A percentile compares a stretch with the other conserved stretches of the same genome.
These are phyloP conservation scores for Coenobita brevimanus DNA, from an alignment of 1,140 invertebrate genomes.

Conservation along the genomic window DNA sequence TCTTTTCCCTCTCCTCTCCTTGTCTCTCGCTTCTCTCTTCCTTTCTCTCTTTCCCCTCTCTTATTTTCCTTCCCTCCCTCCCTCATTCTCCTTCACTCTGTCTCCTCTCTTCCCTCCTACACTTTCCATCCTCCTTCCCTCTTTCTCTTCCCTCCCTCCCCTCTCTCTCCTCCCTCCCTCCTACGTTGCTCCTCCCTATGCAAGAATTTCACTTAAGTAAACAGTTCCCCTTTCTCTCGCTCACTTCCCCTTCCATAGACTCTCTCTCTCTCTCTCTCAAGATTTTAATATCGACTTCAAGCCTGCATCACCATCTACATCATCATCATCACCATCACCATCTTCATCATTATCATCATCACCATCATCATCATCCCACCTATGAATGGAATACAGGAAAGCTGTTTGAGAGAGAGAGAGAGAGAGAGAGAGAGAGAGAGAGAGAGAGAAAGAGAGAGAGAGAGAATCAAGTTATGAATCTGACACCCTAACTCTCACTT, in stretches of 20 bases:
- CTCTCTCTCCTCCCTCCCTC: neutral
- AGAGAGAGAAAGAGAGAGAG: conserved; percentile 23
- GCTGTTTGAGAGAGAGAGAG: no score
- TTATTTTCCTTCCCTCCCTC: neutral
- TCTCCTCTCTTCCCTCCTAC: conserved; percentile 9
- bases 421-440: conserved; percentile 2
- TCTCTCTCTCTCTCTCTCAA: conserved; percentile 30
- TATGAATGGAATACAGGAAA: no score
- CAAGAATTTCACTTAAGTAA: neutral
- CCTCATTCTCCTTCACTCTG: neutral
- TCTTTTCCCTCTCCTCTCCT: neutral
- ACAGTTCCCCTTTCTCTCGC: neutral
- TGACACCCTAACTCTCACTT: neutral
- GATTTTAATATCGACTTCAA: neutral
- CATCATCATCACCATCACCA: neutral
- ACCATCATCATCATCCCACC: no score
- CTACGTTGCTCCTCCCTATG: neutral
- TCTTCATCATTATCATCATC: no score
- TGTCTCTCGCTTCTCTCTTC: neutral
- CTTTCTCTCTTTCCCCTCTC: neutral
- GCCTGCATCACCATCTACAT: neutral
- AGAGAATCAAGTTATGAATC: neutral
- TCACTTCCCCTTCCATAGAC: neutral
- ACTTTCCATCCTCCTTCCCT: neutral
- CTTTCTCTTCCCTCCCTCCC: neutral